A percentile compares a stretch with the other conserved stretches of the same genome.
Conservation (phyloP, 2,113 vertebrate genomes). For the Odocoileus virginianus region DNA sequence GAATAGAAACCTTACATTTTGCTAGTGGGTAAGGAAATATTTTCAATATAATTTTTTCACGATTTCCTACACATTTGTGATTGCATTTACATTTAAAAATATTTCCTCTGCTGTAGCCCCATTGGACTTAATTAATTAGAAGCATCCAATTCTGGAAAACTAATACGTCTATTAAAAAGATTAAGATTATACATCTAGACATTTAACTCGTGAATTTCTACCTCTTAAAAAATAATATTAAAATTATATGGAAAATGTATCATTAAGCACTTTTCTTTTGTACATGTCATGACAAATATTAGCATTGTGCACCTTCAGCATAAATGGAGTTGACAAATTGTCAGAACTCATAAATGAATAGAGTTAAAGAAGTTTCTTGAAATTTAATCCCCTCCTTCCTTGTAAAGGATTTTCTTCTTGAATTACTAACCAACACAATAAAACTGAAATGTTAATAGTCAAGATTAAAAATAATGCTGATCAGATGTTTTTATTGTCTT, state of each 20-base stretch:
- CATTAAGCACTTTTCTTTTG: conserved; percentile 49
- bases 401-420: background rate
- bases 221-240: conserved; percentile 33
- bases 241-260: conserved; percentile 40
- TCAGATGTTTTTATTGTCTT: background rate
- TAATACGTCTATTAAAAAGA: background rate
- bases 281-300: conserved; percentile 47
- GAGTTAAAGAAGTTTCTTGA: conserved; percentile 27
- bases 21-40: background rate
- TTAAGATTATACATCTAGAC: background rate
- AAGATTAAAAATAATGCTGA: background rate
- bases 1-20: background rate
- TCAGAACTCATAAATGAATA: conserved; percentile 55
- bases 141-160: background rate
- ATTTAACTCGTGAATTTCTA: conserved; percentile 41
- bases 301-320: background rate
- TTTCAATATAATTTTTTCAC: background rate
- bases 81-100: conserved; percentile 24
- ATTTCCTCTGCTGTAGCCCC: background rate
- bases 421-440: background rate
- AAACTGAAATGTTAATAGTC: background rate
- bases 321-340: conserved; percentile 56
- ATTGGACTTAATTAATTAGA: conserved; percentile 48
- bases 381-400: background rate
- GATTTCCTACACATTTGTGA: background rate